Base-by-base conservation (phyloP, 1,140 invertebrate genomes). In the Drosophila mayri region DNA sequence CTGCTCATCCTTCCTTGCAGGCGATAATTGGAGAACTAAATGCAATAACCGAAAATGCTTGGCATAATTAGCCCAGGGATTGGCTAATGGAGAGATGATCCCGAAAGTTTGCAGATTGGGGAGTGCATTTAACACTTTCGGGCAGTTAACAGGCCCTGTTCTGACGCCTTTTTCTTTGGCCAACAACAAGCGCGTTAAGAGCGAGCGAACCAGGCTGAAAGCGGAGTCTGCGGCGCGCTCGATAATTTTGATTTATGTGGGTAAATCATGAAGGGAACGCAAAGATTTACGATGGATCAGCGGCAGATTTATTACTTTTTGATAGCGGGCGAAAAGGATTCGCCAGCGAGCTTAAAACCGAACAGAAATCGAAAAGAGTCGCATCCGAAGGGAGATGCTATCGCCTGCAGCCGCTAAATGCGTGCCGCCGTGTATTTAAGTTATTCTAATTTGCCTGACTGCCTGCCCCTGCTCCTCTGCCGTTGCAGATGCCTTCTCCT, bases 221-320 rank as follows among this genome's bases (percentile, higher is more conserved):
- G 20, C 58, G 55, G 68, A 66, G 67, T 61, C 65, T 75, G 76
- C 58, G 43, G 67, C 18, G 4, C 32, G 70, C 58, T 90, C 88
- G 91, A 92, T 92, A 92, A 92, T 92, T 92, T 92, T 92, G 91
- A 92, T 92, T 92, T 92, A 92, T 92, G 91, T 91, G 87, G 85
- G 84, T 90, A 92, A 92, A 91, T 92, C 91, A 90, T 91, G 86
- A 92, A 86, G 84, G 85, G 78, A 90, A 86, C 82, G 76, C 82
- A 82, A 86, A 92, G 91, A 92, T 92, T 92, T 92, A 92, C 91
- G 90, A 91, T 83, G 87, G 91, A 92, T 92, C 87, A 92, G 81
- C 72, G 72, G 70, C 81, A 92, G 91, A 92, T 92, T 92, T 92
- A 92, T 92, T 92, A 90, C 91, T 83, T 92, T 92, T 91, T 92